Base-by-base conservation (phyloP, 2,888 invertebrate species). In the Sympetrum striolatum region DNA sequence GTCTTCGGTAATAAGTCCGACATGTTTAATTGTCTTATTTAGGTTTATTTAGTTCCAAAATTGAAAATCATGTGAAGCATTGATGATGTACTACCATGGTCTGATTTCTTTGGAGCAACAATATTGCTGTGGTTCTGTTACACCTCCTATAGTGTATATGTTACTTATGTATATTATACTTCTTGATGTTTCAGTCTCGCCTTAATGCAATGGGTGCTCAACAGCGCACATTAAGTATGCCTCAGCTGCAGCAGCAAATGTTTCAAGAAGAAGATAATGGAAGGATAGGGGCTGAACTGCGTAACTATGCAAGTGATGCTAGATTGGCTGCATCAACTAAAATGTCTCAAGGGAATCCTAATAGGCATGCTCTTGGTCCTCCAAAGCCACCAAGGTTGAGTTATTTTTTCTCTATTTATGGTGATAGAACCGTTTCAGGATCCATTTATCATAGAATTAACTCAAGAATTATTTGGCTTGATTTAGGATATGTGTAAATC, bases 191-290 rank as follows among this genome's bases (percentile, higher is more conserved):
- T 3, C 86, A 86, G 86, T 37, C 60, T 60, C 60, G 86, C 0
- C 58, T 86, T 35, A 60, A 60, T 64, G 60, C 86, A 60, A 86
- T 86, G 86, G 86, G 86, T 64, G 48, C 86, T 12, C 86, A 86
- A 92, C 96, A 97, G 93, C 95, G 97, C 92, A 96, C 97, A 3
- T 94, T 97, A 79, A 97, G 97, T 93, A 97, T 98, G 96, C 97
- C 98, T 4, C 97, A 98, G 93, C 94, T 97, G 91, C 94, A 91
- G 92, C 92, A 94, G 39, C 80, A 81, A 90, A 60, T 53, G 79
- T 79, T 79, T 79, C 82, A 80, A 25, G 90, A 48, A 25, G 81
- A 91, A 39, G 80, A 53, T 53, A 90, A 58, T 44, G 44, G 44
- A 58, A 53, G 73, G 15, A 60, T 73, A 25, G 82, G 82, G n/a